These are phyloP conservation scores for Sebastes oblongus DNA, from an alignment of 2,797 vertebrate species.

Conservation along the genomic window DNA sequence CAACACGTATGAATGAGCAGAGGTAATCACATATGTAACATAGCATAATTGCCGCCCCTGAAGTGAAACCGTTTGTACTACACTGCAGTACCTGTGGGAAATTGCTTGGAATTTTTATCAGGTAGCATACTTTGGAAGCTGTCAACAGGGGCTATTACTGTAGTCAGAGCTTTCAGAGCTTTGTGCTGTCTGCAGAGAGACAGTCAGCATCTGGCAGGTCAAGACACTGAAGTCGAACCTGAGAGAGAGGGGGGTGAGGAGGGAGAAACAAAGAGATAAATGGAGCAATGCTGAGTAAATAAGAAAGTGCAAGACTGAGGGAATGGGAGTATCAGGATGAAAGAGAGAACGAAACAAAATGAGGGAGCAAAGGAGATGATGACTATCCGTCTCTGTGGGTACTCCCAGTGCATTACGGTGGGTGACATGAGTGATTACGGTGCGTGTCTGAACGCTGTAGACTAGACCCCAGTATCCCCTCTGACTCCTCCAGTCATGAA, in stretches of 20 bases:
- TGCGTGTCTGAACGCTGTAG: conserved; percentile 54
- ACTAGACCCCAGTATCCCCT: conserved; percentile 47
- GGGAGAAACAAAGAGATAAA: conserved; percentile 31
- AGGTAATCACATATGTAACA: neutral
- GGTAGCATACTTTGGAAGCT: conserved; percentile 10
- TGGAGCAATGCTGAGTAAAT: conserved; percentile 41
- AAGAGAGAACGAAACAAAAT: conserved; percentile 38
- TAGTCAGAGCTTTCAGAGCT: neutral
- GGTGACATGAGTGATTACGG: conserved; percentile 62
- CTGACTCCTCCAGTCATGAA: conserved; percentile 54
- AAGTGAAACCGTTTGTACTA: neutral
- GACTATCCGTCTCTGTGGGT: conserved; percentile 58
- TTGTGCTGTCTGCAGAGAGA: neutral
- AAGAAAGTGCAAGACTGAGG: conserved; percentile 10
- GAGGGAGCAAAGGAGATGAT: conserved; percentile 44
- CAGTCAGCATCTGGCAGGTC: conserved; percentile 20
- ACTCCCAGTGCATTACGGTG: conserved; percentile 55
- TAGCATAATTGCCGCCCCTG: neutral
- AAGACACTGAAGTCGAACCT: conserved; percentile 13
- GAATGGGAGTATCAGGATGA: conserved; percentile 24
- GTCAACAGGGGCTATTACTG: neutral
- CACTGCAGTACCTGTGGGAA: neutral
- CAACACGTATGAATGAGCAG: neutral
- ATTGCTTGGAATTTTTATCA: conserved; percentile 16
- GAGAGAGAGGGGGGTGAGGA: neutral